phyloP scores from a whole-genome alignment of 2,888 invertebrate species.

The Sicus ferrugineus region DNA sequence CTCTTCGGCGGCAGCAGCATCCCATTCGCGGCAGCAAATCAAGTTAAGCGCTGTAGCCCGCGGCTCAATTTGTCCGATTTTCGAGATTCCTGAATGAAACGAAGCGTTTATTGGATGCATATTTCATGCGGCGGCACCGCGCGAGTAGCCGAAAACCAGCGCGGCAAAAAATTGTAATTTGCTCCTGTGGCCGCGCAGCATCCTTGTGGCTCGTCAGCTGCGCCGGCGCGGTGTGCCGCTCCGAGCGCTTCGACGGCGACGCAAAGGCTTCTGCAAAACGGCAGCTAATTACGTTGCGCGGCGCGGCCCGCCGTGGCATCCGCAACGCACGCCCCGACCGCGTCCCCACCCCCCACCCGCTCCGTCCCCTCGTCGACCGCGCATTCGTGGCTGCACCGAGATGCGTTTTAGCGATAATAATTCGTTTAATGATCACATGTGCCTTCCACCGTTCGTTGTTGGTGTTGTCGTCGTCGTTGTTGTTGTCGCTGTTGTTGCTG shows the following conservation, averaged over 20 bases:
- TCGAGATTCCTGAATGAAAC: constrained; percentile 32
- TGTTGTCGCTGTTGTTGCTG: constrained; percentile 26
- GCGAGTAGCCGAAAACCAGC: constrained; percentile 25
- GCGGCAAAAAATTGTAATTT: constrained; percentile 21
- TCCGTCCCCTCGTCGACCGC: constrained; percentile 15
- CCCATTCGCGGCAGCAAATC: constrained; percentile 43
- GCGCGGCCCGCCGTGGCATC: constrained; percentile 21
- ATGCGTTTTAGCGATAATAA: constrained; percentile 35
- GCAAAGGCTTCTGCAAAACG: constrained; percentile 59
- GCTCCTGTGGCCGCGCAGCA: constrained; percentile 12
- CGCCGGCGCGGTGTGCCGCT: constrained; percentile 14
- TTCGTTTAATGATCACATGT: constrained; percentile 34
- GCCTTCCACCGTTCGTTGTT: constrained; percentile 11
- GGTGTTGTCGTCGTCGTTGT: constrained; percentile 24
- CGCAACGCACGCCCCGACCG: constrained; percentile 5
- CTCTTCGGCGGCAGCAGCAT: constrained; percentile 38
- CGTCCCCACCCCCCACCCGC: not conserved
- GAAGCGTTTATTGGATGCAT: constrained; percentile 30
- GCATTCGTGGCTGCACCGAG: constrained; percentile 24
- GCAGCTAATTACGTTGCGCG: constrained; percentile 56
- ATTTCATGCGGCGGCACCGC: constrained; percentile 29
- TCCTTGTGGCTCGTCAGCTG: constrained; percentile 1
- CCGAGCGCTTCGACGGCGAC: constrained; percentile 12
- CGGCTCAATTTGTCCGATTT: constrained; percentile 38
- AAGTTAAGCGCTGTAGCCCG: constrained; percentile 44